Percentiles rank a stretch among this genome's conserved stretches.
phyloP scores from a whole-genome alignment of 2,113 vertebrate species.

The Zosterops pallidus region DNA sequence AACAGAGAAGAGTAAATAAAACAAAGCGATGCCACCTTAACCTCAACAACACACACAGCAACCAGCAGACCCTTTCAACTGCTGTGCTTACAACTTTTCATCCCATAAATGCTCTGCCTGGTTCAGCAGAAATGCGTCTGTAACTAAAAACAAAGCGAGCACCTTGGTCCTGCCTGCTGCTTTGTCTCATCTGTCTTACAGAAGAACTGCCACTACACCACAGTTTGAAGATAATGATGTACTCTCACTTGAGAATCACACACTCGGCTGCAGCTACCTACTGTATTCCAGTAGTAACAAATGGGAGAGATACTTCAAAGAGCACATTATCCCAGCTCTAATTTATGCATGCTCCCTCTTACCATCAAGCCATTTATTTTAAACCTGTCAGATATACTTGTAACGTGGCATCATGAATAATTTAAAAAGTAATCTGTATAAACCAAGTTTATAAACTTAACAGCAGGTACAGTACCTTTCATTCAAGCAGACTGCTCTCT shows the following conservation, averaged over 20 bases:
- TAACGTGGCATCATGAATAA: constrained; percentile 57
- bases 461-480: constrained; percentile 54
- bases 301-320: constrained; percentile 57
- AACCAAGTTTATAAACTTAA: constrained; percentile 61
- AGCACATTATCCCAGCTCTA: constrained; percentile 53
- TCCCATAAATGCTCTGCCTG: neutral
- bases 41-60: neutral
- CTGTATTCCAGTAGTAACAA: constrained; percentile 50
- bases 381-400: constrained; percentile 56
- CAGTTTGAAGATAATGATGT: neutral
- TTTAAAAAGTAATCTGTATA: constrained; percentile 56
- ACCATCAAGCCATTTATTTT: constrained; percentile 59
- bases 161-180: neutral
- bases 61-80: neutral
- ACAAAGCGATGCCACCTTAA: neutral
- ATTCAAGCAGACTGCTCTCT: constrained; percentile 47
- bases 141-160: neutral
- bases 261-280: constrained; percentile 44
- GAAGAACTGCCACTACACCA: neutral
- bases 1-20: neutral
- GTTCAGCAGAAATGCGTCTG: neutral
- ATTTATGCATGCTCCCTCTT: constrained; percentile 61
- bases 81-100: neutral
- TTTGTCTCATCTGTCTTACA: neutral
- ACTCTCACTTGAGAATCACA: constrained; percentile 4